Conservation (phyloP, 2,797 vertebrate species). For the Eptatretus atami region DNA sequence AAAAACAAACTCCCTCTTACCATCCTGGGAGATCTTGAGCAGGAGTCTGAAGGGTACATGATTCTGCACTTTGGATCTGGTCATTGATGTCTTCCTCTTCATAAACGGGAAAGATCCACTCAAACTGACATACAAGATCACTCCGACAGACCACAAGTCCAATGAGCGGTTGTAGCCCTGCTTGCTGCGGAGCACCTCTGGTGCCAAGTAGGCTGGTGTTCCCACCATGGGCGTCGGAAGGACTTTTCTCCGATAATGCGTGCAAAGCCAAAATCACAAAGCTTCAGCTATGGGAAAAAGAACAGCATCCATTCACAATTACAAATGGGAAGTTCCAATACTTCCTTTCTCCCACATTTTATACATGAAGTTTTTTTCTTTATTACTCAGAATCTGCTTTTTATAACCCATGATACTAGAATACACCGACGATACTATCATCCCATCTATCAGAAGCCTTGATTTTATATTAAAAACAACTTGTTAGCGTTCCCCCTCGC, state of each 20-base stretch:
- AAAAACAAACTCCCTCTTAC: conserved; percentile 13
- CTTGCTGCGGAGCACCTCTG: conserved; percentile 76
- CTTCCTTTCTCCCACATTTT: no score
- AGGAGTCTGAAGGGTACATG: conserved; percentile 79
- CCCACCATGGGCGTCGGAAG: conserved; percentile 75
- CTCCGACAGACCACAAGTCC: conserved; percentile 95
- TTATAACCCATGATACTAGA: no score
- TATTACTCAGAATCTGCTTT: no score
- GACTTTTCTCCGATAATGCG: conserved; percentile 92
- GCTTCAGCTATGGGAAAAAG: conserved; percentile 33
- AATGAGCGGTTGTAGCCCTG: conserved; percentile 68
- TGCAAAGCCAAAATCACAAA: conserved; percentile 86
- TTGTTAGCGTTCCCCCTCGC: no score
- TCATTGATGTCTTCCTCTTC: conserved; percentile 94
- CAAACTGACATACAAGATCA: conserved; percentile 78
- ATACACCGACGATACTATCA: no score
- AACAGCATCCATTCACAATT: neutral
- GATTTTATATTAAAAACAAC: no score
- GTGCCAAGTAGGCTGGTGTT: conserved; percentile 69
- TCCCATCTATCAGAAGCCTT: no score
- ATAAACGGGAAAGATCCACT: conserved; percentile 88
- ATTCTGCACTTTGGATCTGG: conserved; percentile 86
- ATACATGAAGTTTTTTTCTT: no score
- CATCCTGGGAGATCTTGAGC: conserved; percentile 59
- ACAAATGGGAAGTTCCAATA: no score